Evolutionary conservation across 2,888 invertebrate genomes (phyloP), one percentile per base, ranked within the genome.

Genomic region (Acanthosepion esculentum): DNA sequence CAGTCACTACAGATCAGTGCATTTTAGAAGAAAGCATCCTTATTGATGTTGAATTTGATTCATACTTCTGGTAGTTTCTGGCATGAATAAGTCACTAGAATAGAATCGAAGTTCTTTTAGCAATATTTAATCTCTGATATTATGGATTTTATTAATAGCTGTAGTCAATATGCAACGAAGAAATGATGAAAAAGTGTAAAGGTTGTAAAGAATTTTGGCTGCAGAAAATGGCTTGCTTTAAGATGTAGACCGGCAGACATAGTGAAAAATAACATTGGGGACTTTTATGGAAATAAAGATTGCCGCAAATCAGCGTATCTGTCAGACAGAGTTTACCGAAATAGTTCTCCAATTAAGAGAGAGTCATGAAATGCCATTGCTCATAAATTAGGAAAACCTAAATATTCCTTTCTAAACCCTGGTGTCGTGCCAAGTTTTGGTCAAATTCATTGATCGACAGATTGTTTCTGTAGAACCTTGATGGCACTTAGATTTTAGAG

Each of bases 201-300:
- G n/a, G 78, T n/a, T 78, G 15, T 78, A 78, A 78, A 78, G 78
- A 78, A 18, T 78, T 78, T n/a, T 33, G n/a, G n/a, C 78, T 33
- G n/a, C 78, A n/a, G 78, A 78, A 12, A 78, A n/a, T n/a, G 78
- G n/a, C n/a, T n/a, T n/a, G 5, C 78, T 78, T 78, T 78, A 78
- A 33, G n/a, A 78, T n/a, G n/a, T 33, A 78, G n/a, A 15, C 3
- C 12, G n/a, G n/a, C 18, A 78, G 33, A 78, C 78, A 78, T 15
- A 33, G n/a, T 59, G 78, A n/a, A n/a, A 78, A 78, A 78, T 78
- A 78, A 78, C 78, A n/a, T 78, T 78, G 78, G 78, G 78, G 78
- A n/a, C n/a, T 78, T 78, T 78, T 33, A 78, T 78, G 78, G 78
- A 78, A 78, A 78, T 78, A 78, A 78, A 78, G 78, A 78, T n/a